phyloP scores from a whole-genome alignment of 23 tunicate genomes.

The Ciona savignyi region DNA sequence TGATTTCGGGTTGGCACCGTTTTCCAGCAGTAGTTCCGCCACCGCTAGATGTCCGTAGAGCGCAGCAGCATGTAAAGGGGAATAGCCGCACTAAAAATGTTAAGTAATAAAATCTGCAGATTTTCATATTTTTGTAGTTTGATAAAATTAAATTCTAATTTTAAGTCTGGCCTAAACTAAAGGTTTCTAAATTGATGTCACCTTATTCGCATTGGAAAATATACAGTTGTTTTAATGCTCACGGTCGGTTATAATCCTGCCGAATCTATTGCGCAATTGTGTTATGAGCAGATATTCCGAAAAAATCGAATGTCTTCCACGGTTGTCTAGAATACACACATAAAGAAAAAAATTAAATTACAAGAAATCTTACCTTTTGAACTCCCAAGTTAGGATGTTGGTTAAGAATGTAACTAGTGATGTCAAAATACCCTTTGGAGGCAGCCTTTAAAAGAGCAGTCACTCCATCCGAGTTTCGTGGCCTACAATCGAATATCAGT shows the following conservation, averaged over 20 bases:
- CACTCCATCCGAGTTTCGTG: constrained; percentile 14
- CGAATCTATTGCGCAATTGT: too few species aligned
- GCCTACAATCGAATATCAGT: not conserved
- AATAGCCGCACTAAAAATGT: constrained; percentile 30
- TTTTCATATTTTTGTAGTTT: too few species aligned
- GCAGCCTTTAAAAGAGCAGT: constrained; percentile 40
- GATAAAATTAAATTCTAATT: too few species aligned
- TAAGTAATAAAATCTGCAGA: too few species aligned
- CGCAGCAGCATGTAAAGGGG: constrained; percentile 47
- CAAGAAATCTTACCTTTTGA: not conserved
- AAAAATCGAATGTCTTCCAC: too few species aligned
- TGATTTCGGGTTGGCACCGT: constrained; percentile 25
- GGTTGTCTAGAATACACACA: too few species aligned
- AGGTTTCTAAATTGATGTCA: too few species aligned
- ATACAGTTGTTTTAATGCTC: too few species aligned
- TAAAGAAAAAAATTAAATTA: not conserved
- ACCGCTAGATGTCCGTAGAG: constrained; percentile 24
- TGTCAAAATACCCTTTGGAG: constrained; percentile 16
- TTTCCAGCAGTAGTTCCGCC: constrained; percentile 14
- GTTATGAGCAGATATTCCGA: too few species aligned
- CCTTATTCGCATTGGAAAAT: too few species aligned
- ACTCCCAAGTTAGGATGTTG: not conserved
- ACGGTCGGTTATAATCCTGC: too few species aligned
- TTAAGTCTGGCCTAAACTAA: too few species aligned
- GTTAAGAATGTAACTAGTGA: not conserved